A percentile compares a stretch with the other conserved stretches of the same genome.
phyloP scores from a whole-genome alignment of 2,113 vertebrate genomes.

The Arenaria interpres region DNA sequence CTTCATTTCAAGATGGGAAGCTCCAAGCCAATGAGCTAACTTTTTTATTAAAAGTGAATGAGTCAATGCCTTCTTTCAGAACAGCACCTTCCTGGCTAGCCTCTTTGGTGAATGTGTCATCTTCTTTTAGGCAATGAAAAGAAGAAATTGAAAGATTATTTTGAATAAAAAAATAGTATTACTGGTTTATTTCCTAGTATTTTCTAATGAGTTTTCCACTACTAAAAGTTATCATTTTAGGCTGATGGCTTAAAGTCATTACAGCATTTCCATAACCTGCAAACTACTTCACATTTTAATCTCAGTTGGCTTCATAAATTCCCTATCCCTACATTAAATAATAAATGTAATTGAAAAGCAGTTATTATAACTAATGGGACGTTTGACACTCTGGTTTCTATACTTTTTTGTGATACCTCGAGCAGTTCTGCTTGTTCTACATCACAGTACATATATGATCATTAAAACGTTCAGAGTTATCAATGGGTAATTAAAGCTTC shows the following conservation, averaged over 20 bases:
- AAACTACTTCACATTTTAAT: not conserved
- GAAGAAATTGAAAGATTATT: not conserved
- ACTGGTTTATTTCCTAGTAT: not conserved
- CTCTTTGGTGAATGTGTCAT: not conserved
- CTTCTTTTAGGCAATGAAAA: not conserved
- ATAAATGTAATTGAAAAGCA: not conserved
- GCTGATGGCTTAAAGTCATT: not conserved
- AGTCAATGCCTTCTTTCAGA: not conserved
- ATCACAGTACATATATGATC: not conserved
- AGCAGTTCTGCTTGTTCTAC: not conserved
- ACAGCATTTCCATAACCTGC: not conserved
- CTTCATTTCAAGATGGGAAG: not conserved
- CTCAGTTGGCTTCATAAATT: not conserved
- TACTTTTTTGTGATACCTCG: not conserved
- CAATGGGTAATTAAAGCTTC: conserved; percentile 15
- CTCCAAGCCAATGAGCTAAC: not conserved
- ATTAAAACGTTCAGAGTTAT: not conserved
- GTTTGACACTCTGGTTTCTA: not conserved
- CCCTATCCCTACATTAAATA: not conserved
- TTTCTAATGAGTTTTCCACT: not conserved
- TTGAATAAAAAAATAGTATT: not conserved
- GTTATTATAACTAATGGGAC: not conserved
- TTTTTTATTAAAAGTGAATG: not conserved
- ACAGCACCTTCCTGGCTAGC: not conserved
- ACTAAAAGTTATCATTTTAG: not conserved